Percentiles rank a stretch among this genome's conserved stretches.
Evolutionary conservation across 1,140 invertebrate genomes (phyloP).

Genomic region (Zophobas morio): DNA sequence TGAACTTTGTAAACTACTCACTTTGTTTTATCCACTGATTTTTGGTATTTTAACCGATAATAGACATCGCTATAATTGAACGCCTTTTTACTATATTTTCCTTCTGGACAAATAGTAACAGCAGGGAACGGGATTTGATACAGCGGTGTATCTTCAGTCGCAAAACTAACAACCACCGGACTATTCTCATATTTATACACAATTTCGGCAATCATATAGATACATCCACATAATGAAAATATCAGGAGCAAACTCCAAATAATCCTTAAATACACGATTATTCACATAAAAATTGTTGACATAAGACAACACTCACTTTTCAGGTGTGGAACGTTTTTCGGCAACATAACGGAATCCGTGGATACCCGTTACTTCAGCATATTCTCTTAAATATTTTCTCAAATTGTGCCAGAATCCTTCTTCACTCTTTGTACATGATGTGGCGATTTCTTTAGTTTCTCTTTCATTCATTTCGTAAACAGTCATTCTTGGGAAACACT

Average conservation of each 20-base stretch:
- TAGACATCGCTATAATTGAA: slow-evolving; percentile 16
- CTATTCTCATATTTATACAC: slow-evolving; percentile 66
- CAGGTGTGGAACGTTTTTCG: slow-evolving; percentile 49
- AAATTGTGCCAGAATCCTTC: background rate
- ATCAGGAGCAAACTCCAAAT: slow-evolving; percentile 49
- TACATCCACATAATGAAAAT: slow-evolving; percentile 43
- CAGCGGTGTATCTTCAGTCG: slow-evolving; percentile 69
- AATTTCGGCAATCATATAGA: slow-evolving; percentile 46
- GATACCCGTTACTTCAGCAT: slow-evolving; percentile 51
- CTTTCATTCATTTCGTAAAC: background rate
- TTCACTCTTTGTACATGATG: too few relatives aligned
- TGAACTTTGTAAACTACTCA: background rate
- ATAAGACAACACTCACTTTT: slow-evolving; percentile 45
- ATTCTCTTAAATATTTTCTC: slow-evolving; percentile 53
- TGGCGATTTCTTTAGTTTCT: background rate
- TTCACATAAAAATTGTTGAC: slow-evolving; percentile 9
- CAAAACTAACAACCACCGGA: slow-evolving; percentile 73
- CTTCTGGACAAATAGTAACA: slow-evolving; percentile 71
- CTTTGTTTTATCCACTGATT: slow-evolving; percentile 3
- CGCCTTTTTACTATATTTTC: slow-evolving; percentile 55
- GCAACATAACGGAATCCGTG: slow-evolving; percentile 51
- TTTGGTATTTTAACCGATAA: background rate
- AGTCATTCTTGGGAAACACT: background rate
- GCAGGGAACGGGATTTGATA: slow-evolving; percentile 73
- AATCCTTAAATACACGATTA: slow-evolving; percentile 35